These are phyloP conservation scores for Lapara coniferarum DNA, from an alignment of 2,888 invertebrate species.

Conservation along the genomic window DNA sequence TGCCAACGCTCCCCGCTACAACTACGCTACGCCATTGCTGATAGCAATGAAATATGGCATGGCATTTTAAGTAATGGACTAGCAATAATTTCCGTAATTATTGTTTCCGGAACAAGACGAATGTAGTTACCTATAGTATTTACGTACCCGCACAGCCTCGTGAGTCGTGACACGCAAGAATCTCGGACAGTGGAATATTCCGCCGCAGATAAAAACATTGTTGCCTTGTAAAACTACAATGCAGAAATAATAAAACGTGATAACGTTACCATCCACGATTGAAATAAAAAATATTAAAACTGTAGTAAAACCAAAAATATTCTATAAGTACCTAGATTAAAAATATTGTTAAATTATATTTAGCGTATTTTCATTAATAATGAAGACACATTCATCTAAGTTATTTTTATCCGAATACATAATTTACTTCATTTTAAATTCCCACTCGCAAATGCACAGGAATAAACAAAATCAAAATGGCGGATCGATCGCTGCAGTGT, in stretches of 20 bases:
- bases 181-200: slow-evolving; percentile 15
- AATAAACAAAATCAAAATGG: not conserved
- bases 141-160: too few species aligned
- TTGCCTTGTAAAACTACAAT: not conserved
- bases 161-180: not conserved
- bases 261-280: not conserved
- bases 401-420: not conserved
- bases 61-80: not conserved
- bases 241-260: not conserved
- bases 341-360: too few species aligned
- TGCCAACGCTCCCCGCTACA: too few species aligned
- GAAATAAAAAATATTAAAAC: too few species aligned
- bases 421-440: not conserved
- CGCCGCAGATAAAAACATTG: slow-evolving; percentile 9
- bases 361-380: too few species aligned
- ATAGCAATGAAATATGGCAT: too few species aligned
- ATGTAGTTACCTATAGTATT: too few species aligned
- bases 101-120: not conserved
- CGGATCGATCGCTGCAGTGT: not conserved
- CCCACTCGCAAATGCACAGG: not conserved
- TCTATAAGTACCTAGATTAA: too few species aligned
- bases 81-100: not conserved
- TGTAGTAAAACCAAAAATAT: too few species aligned
- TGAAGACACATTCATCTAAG: too few species aligned
- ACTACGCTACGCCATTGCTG: too few species aligned